Evolutionary conservation across 2,113 vertebrate genomes (phyloP), one percentile per base, ranked within the genome.

Genomic region (Nipponia nippon): DNA sequence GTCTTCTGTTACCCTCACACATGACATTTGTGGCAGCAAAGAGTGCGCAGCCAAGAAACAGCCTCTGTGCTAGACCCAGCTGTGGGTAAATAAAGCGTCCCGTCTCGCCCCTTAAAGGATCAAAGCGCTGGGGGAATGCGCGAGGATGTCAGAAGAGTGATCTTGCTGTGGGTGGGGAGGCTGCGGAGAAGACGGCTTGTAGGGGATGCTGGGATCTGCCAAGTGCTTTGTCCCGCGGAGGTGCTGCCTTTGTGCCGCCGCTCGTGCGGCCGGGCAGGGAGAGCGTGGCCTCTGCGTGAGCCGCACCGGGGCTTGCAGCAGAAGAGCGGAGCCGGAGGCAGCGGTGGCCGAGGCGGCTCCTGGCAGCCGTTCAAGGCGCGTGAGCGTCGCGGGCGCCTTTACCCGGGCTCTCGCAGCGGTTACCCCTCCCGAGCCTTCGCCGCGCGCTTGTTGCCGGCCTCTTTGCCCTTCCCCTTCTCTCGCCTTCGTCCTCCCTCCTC

Each of bases 371-470:
- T 83, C 18, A 6, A 27, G 61, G 18, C 8, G 0, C 5, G 1
- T 0, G 6, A 67, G 29, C 53, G 1, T 13, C 5, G 1, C 4
- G 0, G 9, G 29, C 3, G 19, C 36, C 50, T 34, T 67, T 29
- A 3, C n/a, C 56, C 4, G 0, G 27, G 34, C 61, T 63, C 36
- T 69, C 5, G 2, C 27, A 10, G 50, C 52, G 13, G 32, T 11
- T 40, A 22, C 17, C 19, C 25, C 30, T 47, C 25, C 53, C 2
- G 2, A 69, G 83, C 44, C 32, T 22, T 59, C 1, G 1, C 29
- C 6, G 0, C 11, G 0, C 2, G 8, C n/a, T 38, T 34, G 19
- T 69, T 32, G 3, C 23, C 7, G 3, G 27, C 26, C 58, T n/a
- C n/a, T 65, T 26, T 46, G 23, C 30, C 61, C 23, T 75, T 62